Base-by-base conservation (phyloP, 2,113 vertebrate genomes). In the Bungarus multicinctus region DNA sequence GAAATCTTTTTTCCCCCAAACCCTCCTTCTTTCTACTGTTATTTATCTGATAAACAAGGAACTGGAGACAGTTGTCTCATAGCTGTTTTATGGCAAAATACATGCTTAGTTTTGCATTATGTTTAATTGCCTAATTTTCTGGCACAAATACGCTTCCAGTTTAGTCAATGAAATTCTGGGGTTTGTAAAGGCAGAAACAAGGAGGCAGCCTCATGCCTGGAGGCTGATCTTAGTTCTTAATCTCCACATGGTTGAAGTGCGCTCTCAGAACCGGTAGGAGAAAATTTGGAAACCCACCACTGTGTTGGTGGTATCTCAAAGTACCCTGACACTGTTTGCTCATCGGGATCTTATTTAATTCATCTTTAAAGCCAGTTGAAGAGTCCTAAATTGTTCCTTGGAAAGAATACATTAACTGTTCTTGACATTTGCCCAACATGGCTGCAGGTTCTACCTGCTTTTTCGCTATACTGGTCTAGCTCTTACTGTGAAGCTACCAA, bases 31-130 rank as follows among this genome's bases (percentile, higher is more conserved):
- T 57, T 87, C 58, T 74, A 5, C 18, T 69, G 47, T 34, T 45
- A 88, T 92, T 69, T 91, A 87, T 89, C 93, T 74, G 34, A 91
- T 53, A 95, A 90, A 54, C 90, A 94, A 55, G 92, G 91, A 52
- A 45, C 47, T 81, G 34, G 85, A 47, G n/a, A 54, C 58, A 54
- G 18, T 16, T n/a, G 27, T 55, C 47, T 55, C 25, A 14, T 12
- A 53, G 55, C 23, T 50, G 18, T 27, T n/a, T 86, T 0, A 0
- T 54, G 87, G 69, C 23, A 74, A 54, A 88, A 0, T 74, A 8
- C 69, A 39, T 39, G 69, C n/a, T 1, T 23, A 57, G 81, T 93
- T 54, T 92, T 27, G 55, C 47, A 53, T 54, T 0, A 85, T 47
- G 93, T 86, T 85, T 39, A 69, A 93, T 30, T 8, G 45, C 18